A percentile compares a stretch with the other conserved stretches of the same genome.
These are phyloP conservation scores for Chymomyza procnemis DNA, from an alignment of 2,888 invertebrate genomes.

Conservation along the genomic window DNA sequence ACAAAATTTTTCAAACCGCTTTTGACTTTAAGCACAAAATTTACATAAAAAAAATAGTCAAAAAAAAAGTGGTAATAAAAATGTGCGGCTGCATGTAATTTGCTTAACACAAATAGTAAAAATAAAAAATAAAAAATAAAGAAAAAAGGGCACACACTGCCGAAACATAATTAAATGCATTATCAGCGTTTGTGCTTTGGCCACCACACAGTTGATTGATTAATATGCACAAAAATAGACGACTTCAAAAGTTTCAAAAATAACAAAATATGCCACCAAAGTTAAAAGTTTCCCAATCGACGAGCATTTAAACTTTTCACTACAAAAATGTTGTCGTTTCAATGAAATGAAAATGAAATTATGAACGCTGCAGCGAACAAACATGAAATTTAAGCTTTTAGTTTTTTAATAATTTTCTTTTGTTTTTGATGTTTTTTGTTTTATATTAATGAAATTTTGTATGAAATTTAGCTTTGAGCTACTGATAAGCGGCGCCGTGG, in stretches of 20 bases:
- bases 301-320: conserved; percentile 15
- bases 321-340: conserved; percentile 12
- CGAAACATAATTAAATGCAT: conserved; percentile 54
- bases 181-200: conserved; percentile 36
- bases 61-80: conserved; percentile 15
- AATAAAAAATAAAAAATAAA: conserved; percentile 8
- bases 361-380: neutral
- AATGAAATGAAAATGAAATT: conserved; percentile 20
- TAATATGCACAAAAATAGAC: conserved; percentile 50
- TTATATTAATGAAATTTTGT: conserved; percentile 15
- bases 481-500: conserved; percentile 35
- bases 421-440: neutral
- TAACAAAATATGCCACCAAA: neutral
- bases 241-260: neutral
- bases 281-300: neutral
- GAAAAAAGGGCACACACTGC: conserved; percentile 48
- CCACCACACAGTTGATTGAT: conserved; percentile 56
- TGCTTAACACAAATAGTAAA: conserved; percentile 22
- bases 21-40: conserved; percentile 18
- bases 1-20: neutral
- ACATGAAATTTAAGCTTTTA: neutral
- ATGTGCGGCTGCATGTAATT: conserved; percentile 40
- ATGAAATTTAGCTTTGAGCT: conserved; percentile 24
- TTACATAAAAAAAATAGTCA: conserved; percentile 34
- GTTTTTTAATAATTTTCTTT: neutral